These are phyloP conservation scores for Triplophysa yarkandensis DNA, from an alignment of 2,797 vertebrate species.

Conservation along the genomic window DNA sequence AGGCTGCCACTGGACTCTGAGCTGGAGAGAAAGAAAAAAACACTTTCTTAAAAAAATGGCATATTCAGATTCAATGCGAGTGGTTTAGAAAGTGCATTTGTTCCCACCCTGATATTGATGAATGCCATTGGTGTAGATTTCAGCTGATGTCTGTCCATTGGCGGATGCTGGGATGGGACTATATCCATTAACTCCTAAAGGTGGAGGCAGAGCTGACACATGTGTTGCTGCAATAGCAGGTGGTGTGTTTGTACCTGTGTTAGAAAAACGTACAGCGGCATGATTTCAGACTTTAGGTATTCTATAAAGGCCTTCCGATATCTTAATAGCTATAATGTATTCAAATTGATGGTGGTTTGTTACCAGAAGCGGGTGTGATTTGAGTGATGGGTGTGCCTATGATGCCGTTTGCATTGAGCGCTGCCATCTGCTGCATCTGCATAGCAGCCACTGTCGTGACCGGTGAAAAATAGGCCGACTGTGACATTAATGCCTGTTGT, in stretches of 20 bases:
- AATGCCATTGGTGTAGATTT: conserved; percentile 88
- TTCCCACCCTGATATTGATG: conserved; percentile 88
- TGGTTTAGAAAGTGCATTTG: conserved; percentile 12
- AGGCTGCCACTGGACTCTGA: conserved; percentile 84
- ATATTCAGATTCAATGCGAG: too few relatives aligned
- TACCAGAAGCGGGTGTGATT: conserved; percentile 79
- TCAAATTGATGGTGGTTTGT: conserved; percentile 17
- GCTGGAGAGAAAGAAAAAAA: conserved; percentile 65
- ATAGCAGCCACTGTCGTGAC: conserved; percentile 91
- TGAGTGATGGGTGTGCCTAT: conserved; percentile 85
- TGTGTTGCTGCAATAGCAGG: conserved; percentile 88
- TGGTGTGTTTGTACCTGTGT: conserved; percentile 88
- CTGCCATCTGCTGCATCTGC: conserved; percentile 96
- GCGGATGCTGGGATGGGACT: conserved; percentile 80
- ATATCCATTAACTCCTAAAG: conserved; percentile 88
- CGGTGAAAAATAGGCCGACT: conserved; percentile 95
- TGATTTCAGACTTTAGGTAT: not conserved
- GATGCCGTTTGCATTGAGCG: conserved; percentile 89
- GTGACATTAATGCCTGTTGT: conserved; percentile 91
- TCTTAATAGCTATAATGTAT: too few relatives aligned
- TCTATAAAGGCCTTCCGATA: not conserved
- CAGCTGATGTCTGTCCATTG: conserved; percentile 84
- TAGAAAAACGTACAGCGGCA: conserved; percentile 41
- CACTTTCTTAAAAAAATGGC: too few relatives aligned
- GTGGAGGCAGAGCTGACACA: conserved; percentile 83